phyloP scores from a whole-genome alignment of 2,888 invertebrate genomes.

The Endotricha flammealis region DNA sequence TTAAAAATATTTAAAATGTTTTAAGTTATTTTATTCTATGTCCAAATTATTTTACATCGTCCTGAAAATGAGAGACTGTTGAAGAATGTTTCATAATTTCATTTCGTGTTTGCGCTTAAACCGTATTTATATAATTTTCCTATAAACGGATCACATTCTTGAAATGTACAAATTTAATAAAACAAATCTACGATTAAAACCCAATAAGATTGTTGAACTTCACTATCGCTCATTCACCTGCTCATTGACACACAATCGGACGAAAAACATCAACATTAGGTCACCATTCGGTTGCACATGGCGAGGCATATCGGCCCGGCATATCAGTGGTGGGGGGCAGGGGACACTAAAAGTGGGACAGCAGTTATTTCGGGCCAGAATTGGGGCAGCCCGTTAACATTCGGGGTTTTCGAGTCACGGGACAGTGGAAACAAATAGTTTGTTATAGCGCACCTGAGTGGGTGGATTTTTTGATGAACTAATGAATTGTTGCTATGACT shows the following conservation, averaged over 20 bases:
- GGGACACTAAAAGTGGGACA: constrained; percentile 57
- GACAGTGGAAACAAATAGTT: constrained; percentile 57
- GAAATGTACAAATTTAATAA: no score
- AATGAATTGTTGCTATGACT: constrained; percentile 27
- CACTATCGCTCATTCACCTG: no score
- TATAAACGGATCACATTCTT: no score
- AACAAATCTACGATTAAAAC: no score
- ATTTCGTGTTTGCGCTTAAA: no score
- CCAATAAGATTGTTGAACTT: no score
- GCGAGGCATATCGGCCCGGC: constrained; percentile 29
- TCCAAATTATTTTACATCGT: no score
- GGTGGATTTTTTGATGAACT: constrained; percentile 32
- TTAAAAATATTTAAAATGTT: no score
- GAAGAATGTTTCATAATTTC: no score
- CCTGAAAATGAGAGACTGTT: no score
- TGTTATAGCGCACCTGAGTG: constrained; percentile 50
- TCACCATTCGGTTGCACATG: constrained; percentile 11
- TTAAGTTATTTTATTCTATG: no score
- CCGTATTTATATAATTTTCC: no score
- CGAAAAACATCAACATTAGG: constrained; percentile 3
- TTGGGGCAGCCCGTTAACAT: constrained; percentile 67
- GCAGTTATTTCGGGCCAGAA: constrained; percentile 67
- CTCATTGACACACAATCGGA: background rate
- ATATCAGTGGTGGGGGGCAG: constrained; percentile 32
- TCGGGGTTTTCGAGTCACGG: constrained; percentile 55